These are phyloP conservation scores for Apostichopus parvimensis DNA, from an alignment of 35 echinoderm and acorn worm genomes.

Conservation along the genomic window DNA sequence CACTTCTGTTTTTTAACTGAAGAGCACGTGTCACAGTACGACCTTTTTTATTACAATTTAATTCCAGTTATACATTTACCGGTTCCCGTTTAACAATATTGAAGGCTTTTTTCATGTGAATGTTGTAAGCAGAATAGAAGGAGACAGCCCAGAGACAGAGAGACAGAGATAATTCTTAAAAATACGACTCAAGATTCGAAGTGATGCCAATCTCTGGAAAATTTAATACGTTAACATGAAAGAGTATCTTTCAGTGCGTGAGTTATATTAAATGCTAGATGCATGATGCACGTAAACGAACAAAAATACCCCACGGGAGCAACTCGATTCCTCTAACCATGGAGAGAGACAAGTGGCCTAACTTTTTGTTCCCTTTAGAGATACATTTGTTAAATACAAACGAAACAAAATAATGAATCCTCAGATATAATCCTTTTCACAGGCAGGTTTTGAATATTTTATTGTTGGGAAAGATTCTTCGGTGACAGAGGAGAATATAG, in stretches of 20 bases:
- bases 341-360: neutral
- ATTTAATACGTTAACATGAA: neutral
- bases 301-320: conserved; percentile 4
- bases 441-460: neutral
- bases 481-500: neutral
- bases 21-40: no score
- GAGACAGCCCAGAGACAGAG: no score
- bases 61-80: no score
- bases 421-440: neutral
- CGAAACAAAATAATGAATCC: neutral
- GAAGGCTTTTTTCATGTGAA: no score
- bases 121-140: no score
- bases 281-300: conserved; percentile 2
- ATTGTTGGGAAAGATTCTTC: neutral
- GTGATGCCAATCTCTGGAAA: conserved; percentile 8
- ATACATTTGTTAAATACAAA: neutral
- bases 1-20: no score
- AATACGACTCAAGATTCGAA: neutral
- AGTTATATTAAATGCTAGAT: neutral
- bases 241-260: conserved; percentile 2
- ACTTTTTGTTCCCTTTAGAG: conserved; percentile 8
- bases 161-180: neutral
- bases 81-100: no score
- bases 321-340: neutral
- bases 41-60: no score